These are phyloP conservation scores for Spinibarbus caldwelli DNA, from an alignment of 2,797 vertebrate species.

Conservation along the genomic window DNA sequence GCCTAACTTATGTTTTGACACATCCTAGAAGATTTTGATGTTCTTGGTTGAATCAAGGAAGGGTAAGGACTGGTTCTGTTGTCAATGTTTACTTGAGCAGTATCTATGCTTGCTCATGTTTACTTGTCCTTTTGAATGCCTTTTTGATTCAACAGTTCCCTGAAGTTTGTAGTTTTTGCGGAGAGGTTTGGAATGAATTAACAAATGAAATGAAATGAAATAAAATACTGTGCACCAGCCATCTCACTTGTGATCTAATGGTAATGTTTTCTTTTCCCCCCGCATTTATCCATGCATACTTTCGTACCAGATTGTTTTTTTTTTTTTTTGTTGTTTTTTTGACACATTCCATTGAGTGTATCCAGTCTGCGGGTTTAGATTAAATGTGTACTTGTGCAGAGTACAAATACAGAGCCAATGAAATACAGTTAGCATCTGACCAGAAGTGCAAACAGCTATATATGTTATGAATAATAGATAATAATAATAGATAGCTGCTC, in stretches of 20 bases:
- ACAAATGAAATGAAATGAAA: background rate
- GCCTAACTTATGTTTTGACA: background rate
- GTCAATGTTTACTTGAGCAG: background rate
- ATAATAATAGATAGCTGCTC: too few relatives aligned
- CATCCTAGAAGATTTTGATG: background rate
- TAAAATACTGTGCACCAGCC: background rate
- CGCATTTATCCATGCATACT: too few relatives aligned
- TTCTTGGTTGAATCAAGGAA: background rate
- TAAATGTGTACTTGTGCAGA: too few relatives aligned
- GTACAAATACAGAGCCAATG: too few relatives aligned
- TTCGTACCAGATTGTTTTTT: too few relatives aligned
- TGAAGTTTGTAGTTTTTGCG: background rate
- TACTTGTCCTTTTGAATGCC: background rate
- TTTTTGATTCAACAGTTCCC: background rate
- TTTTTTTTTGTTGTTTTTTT: too few relatives aligned
- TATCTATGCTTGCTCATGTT: background rate
- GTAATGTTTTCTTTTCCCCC: background rate
- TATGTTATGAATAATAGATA: too few relatives aligned
- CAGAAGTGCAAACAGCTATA: too few relatives aligned
- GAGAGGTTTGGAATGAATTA: constrained; percentile 15
- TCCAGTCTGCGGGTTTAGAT: too few relatives aligned
- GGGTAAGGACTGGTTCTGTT: background rate
- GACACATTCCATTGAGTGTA: too few relatives aligned
- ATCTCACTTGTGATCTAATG: background rate
- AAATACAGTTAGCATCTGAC: too few relatives aligned